Evolutionary conservation across 2,888 invertebrate genomes (phyloP).

Genomic region (Lasioglossum marginatum): DNA sequence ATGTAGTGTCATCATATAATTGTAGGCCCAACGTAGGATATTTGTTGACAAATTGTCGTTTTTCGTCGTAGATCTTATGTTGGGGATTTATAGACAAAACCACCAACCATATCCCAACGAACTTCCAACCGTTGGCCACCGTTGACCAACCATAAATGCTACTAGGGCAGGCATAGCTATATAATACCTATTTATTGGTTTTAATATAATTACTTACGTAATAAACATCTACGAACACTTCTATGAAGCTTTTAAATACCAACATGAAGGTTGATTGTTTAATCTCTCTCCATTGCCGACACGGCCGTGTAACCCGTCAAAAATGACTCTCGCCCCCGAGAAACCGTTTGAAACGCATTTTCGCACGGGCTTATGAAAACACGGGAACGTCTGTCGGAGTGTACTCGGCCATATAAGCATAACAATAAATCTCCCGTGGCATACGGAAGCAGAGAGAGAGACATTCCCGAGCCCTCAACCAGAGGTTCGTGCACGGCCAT

Average conservation of each 20-base stretch:
- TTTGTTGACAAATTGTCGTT: no score
- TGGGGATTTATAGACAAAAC: no score
- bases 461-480: conserved; percentile 54
- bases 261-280: background rate
- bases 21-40: no score
- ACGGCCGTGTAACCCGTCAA: background rate
- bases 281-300: background rate
- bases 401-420: conserved; percentile 66
- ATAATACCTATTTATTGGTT: no score
- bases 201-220: background rate
- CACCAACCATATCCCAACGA: no score
- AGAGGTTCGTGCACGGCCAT: background rate
- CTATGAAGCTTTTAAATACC: background rate
- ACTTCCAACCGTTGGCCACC: no score
- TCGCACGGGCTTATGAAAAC: conserved; percentile 24
- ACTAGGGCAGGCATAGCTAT: no score
- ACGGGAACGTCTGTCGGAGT: conserved; percentile 32
- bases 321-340: conserved; percentile 11
- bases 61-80: no score
- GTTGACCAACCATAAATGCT: no score
- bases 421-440: conserved; percentile 67
- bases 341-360: conserved; percentile 32
- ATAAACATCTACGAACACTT: conserved; percentile 9
- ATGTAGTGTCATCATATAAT: no score
- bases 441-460: conserved; percentile 61